Evolutionary conservation across 2,888 invertebrate species (phyloP), one percentile per base, ranked within the genome.

Genomic region (Nomada ruficornis): DNA sequence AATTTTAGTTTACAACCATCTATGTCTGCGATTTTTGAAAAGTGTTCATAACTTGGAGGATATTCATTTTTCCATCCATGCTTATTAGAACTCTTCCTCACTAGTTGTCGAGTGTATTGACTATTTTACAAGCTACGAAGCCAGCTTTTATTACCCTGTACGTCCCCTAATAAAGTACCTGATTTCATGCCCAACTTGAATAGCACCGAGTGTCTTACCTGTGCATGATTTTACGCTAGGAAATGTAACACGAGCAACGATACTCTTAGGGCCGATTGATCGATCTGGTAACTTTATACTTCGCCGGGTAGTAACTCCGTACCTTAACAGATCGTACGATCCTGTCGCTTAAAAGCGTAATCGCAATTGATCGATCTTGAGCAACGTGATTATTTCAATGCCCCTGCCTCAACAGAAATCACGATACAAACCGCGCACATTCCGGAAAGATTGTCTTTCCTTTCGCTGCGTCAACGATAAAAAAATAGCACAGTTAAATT

Each of bases 211-310:
- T 62, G 44, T 52, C 54, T 68, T 74, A 54, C 54, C 70, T 13
- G 65, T 55, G 44, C 63, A 47, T 26, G 36, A 64, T 78, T 78
- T 83, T 78, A 69, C 71, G 54, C 62, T 73, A 59, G 65, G 81
- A 70, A 84, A 81, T 36, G 81, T 76, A 78, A 84, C 73, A 78
- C 81, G 84, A 74, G 76, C 69, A 84, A 84, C 63, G 78, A 80
- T 73, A 75, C 67, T 78, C 47, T 83, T 71, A 71, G 71, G 77
- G 71, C 75, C 74, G 79, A 77, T 79, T 84, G 85, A 85, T 85
- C 74, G 84, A 85, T 77, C 82, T 54, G 57, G 85, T 85, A 84
- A 85, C 81, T 74, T 73, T 84, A 82, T 84, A 84, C 84, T 73
- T 77, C 26, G 18, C 36, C 74, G 59, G 80, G 75, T 73, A 80